Percentiles rank a stretch among this genome's conserved stretches.
These are phyloP conservation scores for Albula glossodonta DNA, from an alignment of 2,113 vertebrate genomes.

Conservation along the genomic window DNA sequence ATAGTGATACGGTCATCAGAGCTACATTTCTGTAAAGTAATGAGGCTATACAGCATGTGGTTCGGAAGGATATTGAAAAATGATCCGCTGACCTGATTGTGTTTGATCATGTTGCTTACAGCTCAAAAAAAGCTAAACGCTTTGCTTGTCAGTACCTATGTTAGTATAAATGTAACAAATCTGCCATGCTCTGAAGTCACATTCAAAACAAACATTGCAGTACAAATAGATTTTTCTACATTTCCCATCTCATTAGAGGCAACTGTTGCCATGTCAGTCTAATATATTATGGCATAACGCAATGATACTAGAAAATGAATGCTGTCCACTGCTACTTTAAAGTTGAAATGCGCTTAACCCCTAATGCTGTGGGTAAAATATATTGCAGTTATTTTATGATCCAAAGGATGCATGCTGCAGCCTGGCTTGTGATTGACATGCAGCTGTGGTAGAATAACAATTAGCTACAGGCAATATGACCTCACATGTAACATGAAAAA, in stretches of 20 bases:
- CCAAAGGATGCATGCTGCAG: too few relatives aligned
- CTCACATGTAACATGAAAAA: too few relatives aligned
- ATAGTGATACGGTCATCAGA: not conserved
- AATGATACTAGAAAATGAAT: not conserved
- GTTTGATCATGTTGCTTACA: too few relatives aligned
- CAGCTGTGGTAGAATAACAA: too few relatives aligned
- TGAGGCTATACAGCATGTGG: not conserved
- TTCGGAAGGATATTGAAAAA: not conserved
- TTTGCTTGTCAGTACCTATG: too few relatives aligned
- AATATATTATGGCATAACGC: not conserved
- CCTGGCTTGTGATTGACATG: too few relatives aligned
- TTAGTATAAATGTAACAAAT: not conserved
- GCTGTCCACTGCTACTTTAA: not conserved
- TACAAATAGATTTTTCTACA: not conserved
- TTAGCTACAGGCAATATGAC: too few relatives aligned
- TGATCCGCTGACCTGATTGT: too few relatives aligned
- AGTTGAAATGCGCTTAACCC: too few relatives aligned
- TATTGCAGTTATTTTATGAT: too few relatives aligned
- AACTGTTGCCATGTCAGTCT: not conserved
- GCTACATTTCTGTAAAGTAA: not conserved
- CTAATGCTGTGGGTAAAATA: too few relatives aligned
- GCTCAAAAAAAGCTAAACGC: too few relatives aligned
- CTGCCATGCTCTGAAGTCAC: not conserved
- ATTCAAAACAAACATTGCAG: not conserved
- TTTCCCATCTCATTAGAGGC: not conserved